Evolutionary conservation across 2,113 vertebrate species (phyloP).

Genomic region (Axis porcinus): DNA sequence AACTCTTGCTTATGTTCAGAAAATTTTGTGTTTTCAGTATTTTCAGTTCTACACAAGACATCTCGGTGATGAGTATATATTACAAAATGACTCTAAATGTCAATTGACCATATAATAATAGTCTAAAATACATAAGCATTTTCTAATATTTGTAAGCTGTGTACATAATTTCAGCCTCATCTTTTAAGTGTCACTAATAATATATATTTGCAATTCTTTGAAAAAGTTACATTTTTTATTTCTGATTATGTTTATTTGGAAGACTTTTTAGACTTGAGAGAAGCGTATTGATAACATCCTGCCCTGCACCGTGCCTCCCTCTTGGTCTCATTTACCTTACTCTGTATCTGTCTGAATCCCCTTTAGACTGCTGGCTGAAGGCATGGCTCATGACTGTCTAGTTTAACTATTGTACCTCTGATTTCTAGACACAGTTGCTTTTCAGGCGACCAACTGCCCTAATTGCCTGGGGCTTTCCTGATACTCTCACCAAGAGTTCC

Average conservation of each 20-base stretch:
- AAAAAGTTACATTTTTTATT: neutral
- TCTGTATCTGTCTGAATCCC: neutral
- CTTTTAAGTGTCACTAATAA: neutral
- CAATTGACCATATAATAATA: slow-evolving; percentile 56
- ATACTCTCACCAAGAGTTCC: neutral
- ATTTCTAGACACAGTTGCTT: neutral
- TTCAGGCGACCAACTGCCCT: neutral
- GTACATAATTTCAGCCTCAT: slow-evolving; percentile 52
- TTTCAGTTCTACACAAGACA: slow-evolving; percentile 70
- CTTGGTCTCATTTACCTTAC: neutral
- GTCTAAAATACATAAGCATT: slow-evolving; percentile 71
- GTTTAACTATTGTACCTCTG: rapidly evolving
- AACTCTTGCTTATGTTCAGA: slow-evolving; percentile 74
- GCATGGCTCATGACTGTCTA: neutral
- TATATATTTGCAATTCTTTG: neutral
- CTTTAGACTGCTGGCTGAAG: neutral
- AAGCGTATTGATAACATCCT: neutral
- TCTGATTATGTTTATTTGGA: neutral
- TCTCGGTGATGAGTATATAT: slow-evolving; percentile 76
- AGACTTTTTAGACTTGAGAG: neutral
- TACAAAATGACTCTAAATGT: slow-evolving; percentile 78
- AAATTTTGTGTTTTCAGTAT: slow-evolving; percentile 76
- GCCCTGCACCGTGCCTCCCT: rapidly evolving
- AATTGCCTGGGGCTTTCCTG: neutral
- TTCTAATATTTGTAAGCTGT: slow-evolving; percentile 70